Conservation (phyloP, 2,888 invertebrate genomes). For the Ochropleura plecta region DNA sequence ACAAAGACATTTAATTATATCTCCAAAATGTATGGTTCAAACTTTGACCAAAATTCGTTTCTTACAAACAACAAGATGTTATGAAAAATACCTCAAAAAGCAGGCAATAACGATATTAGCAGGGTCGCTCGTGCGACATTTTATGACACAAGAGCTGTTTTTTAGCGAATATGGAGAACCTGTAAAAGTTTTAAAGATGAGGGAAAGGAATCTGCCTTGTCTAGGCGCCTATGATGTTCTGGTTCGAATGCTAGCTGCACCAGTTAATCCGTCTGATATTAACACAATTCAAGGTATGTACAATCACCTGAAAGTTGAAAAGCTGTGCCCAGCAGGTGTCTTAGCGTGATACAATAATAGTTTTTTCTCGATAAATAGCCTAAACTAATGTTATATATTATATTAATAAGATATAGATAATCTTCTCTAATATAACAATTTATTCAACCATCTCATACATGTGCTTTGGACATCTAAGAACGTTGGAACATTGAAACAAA, state of each 20-base stretch:
- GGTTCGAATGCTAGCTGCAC: slow-evolving; percentile 96
- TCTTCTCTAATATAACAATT: too few species aligned
- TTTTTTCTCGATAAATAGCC: too few species aligned
- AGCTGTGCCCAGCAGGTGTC: too few species aligned
- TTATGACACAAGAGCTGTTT: slow-evolving; percentile 90
- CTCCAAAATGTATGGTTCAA: neutral
- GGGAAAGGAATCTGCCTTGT: slow-evolving; percentile 88
- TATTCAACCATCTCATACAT: too few species aligned
- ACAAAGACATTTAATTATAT: neutral
- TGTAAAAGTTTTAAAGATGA: slow-evolving; percentile 92
- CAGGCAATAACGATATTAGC: slow-evolving; percentile 22
- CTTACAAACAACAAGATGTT: slow-evolving; percentile 54
- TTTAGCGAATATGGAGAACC: slow-evolving; percentile 96
- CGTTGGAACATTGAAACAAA: too few species aligned
- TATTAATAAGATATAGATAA: too few species aligned
- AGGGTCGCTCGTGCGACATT: slow-evolving; percentile 68
- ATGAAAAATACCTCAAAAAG: slow-evolving; percentile 53
- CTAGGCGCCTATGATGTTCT: slow-evolving; percentile 92
- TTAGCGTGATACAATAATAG: too few species aligned
- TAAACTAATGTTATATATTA: too few species aligned
- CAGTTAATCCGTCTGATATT: slow-evolving; percentile 99
- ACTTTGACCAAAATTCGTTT: neutral
- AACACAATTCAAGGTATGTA: slow-evolving; percentile 94
- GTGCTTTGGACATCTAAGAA: too few species aligned
- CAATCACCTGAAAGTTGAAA: neutral